phyloP scores from a whole-genome alignment of 1,140 invertebrate genomes.

The Euglossa dilemma region DNA sequence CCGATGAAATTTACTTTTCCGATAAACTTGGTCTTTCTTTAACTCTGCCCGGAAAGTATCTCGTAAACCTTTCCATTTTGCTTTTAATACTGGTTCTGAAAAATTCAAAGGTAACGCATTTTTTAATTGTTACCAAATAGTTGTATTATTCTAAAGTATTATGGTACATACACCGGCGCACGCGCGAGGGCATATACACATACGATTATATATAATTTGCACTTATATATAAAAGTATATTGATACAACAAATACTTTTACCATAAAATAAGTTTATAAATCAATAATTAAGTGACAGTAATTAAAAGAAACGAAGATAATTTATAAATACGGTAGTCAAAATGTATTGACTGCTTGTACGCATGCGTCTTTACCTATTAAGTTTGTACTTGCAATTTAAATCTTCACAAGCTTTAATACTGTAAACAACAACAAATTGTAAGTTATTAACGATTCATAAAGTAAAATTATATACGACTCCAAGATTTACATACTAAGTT shows the following conservation, averaged over 20 bases:
- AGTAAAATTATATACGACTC: not conserved
- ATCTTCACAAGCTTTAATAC: not conserved
- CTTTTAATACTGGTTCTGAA: constrained; percentile 78
- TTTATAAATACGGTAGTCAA: not conserved
- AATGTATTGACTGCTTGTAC: constrained; percentile 38
- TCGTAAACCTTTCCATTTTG: constrained; percentile 82
- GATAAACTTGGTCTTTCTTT: constrained; percentile 79
- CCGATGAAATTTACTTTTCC: constrained; percentile 75
- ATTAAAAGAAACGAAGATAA: not conserved
- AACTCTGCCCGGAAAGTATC: constrained; percentile 81
- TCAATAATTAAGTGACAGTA: too few relatives aligned
- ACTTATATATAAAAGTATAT: not conserved
- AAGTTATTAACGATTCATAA: not conserved
- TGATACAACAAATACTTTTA: not conserved
- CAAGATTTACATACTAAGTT: not conserved
- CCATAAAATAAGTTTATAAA: not conserved
- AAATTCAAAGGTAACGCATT: not conserved
- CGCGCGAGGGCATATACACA: too few relatives aligned
- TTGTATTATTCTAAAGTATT: not conserved
- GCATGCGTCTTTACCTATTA: constrained; percentile 25
- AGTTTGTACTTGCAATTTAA: constrained; percentile 29
- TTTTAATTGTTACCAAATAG: not conserved
- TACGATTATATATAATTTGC: too few relatives aligned
- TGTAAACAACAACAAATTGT: constrained; percentile 9
- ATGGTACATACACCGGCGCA: too few relatives aligned